Evolutionary conservation across 2,888 invertebrate genomes (phyloP).

Genomic region (Myathropa florea): DNA sequence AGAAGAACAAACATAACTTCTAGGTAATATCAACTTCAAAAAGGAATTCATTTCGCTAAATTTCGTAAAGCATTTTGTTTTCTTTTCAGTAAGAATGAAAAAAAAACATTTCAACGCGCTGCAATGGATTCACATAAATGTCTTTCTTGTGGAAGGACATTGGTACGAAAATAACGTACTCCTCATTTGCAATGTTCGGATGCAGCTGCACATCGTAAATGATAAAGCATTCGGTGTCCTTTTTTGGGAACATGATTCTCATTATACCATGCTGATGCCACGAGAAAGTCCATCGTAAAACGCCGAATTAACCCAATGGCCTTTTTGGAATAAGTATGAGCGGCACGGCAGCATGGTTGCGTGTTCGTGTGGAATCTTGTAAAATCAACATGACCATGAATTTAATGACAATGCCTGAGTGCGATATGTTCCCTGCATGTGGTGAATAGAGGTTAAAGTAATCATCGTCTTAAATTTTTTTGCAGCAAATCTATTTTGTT

Average conservation of each 20-base stretch:
- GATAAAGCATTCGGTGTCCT: conserved; percentile 28
- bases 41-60: neutral
- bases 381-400: conserved; percentile 5
- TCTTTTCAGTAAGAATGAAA: too few relatives aligned
- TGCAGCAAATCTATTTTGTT: neutral
- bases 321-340: conserved; percentile 43
- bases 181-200: conserved; percentile 5
- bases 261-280: conserved; percentile 45
- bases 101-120: neutral
- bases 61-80: neutral
- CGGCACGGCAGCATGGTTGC: conserved; percentile 37
- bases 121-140: neutral
- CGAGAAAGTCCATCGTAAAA: conserved; percentile 38
- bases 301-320: conserved; percentile 41
- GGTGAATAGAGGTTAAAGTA: neutral
- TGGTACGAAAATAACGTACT: conserved; percentile 16
- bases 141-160: neutral
- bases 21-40: neutral
- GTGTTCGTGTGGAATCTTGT: neutral
- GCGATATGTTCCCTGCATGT: neutral
- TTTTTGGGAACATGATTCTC: conserved; percentile 1
- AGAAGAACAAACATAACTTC: neutral
- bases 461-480: neutral
- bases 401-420: conserved; percentile 1
- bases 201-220: conserved; percentile 14